Conservation (phyloP, 2,888 invertebrate genomes). For the Oxycera nigricornis region DNA sequence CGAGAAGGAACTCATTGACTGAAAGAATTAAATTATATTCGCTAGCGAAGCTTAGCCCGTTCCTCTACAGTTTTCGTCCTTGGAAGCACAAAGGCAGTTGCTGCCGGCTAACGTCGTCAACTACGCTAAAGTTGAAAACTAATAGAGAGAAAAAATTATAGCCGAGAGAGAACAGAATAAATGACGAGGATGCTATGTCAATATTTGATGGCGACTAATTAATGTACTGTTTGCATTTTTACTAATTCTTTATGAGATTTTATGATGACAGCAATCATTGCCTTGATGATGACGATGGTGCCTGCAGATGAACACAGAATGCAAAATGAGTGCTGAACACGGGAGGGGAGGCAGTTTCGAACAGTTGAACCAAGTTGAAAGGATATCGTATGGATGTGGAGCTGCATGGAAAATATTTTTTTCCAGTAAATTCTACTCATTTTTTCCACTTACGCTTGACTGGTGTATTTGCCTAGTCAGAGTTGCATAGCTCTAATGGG, state of each 20-base stretch:
- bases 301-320: background rate
- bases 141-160: background rate
- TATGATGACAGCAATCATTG: slow-evolving; percentile 28
- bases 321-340: background rate
- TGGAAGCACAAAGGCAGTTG: background rate
- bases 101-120: background rate
- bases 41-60: background rate
- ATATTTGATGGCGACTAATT: slow-evolving; percentile 43
- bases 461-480: no score
- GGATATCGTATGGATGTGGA: background rate
- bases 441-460: background rate
- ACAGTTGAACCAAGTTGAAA: background rate
- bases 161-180: slow-evolving; percentile 10
- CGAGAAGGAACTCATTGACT: background rate
- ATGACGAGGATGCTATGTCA: slow-evolving; percentile 37
- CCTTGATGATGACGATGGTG: background rate
- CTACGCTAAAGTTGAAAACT: background rate
- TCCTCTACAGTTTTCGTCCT: background rate
- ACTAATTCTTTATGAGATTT: slow-evolving; percentile 38
- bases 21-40: slow-evolving; percentile 7
- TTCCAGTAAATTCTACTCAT: background rate
- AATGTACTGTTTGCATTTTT: slow-evolving; percentile 42
- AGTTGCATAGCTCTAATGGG: background rate
- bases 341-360: background rate
- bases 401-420: background rate